Conservation (phyloP, 2,797 vertebrate species). For the Enteromius trimaculatus region DNA sequence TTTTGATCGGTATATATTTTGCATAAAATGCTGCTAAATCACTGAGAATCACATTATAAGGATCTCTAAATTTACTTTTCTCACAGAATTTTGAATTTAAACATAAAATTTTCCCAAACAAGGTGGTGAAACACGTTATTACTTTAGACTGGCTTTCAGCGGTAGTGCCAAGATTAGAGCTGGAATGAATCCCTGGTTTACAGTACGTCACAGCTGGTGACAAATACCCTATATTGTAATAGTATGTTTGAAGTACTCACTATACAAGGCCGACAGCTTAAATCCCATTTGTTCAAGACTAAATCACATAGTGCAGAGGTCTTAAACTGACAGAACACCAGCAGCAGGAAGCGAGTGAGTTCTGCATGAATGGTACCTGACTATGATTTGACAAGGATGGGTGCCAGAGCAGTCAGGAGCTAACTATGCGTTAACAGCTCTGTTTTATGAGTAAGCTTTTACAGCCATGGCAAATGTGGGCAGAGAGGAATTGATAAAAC, state of each 20-base stretch:
- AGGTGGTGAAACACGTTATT: neutral
- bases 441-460: constrained; percentile 31
- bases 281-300: neutral
- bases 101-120: neutral
- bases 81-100: neutral
- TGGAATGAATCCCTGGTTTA: neutral
- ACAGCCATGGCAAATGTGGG: constrained; percentile 33
- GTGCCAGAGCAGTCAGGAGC: constrained; percentile 21
- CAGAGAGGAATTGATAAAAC: constrained; percentile 33
- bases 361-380: constrained; percentile 25
- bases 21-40: neutral
- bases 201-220: constrained; percentile 4
- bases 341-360: constrained; percentile 16
- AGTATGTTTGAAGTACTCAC: constrained; percentile 5
- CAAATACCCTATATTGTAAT: neutral
- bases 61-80: neutral
- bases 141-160: neutral
- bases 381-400: constrained; percentile 27
- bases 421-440: constrained; percentile 24
- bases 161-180: neutral
- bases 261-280: constrained; percentile 11
- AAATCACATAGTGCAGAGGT: neutral
- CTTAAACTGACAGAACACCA: neutral
- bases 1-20: neutral
- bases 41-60: neutral